phyloP scores from a whole-genome alignment of 1,140 invertebrate species.

The Zaprionus vittiger region DNA sequence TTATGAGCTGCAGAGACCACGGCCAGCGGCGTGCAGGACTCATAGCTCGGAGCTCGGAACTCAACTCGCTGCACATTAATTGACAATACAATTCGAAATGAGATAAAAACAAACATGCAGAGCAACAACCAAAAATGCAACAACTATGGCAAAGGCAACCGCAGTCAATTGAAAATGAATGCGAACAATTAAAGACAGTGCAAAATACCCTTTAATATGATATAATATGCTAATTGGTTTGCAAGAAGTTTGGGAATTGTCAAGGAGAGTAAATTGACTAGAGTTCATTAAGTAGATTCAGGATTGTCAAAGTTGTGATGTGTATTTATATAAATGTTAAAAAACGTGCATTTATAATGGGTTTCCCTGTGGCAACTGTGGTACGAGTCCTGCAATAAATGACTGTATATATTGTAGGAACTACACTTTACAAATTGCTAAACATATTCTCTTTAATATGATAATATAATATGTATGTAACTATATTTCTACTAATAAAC shows the following conservation, averaged over 20 bases:
- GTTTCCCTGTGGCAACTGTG: no score
- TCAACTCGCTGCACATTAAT: constrained; percentile 1
- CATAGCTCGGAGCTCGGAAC: background rate
- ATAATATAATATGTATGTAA: no score
- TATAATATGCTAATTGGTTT: background rate
- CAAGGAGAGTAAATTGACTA: background rate
- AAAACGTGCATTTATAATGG: no score
- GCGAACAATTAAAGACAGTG: background rate
- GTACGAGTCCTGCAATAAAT: no score
- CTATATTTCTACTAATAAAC: no score
- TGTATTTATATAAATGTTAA: no score
- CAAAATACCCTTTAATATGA: background rate
- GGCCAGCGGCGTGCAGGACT: background rate
- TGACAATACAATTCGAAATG: constrained; percentile 9
- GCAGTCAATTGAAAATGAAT: background rate
- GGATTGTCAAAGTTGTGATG: no score
- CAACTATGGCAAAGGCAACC: background rate
- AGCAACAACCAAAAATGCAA: background rate
- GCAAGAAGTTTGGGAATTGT: background rate
- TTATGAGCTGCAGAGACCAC: constrained; percentile 52
- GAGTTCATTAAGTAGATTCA: background rate
- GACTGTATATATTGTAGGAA: no score
- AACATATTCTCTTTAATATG: no score
- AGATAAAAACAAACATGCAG: background rate
- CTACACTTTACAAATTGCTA: no score